A percentile compares a stretch with the other conserved stretches of the same genome.
Evolutionary conservation across 2,888 invertebrate genomes (phyloP).

Genomic region (Drosophila basisetae): DNA sequence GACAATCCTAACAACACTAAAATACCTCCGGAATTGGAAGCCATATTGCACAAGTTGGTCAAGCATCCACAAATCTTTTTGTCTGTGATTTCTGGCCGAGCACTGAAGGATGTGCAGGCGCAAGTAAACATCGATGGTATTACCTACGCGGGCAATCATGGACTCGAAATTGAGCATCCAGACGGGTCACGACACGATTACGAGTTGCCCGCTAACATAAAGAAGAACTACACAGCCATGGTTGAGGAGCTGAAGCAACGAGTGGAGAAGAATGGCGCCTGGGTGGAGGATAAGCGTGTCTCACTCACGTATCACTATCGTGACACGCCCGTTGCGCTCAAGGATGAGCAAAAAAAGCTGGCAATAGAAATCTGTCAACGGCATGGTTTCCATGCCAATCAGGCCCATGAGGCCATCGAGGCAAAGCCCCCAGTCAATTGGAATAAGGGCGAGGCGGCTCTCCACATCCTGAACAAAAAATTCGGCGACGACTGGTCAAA

Average conservation of each 20-base stretch:
- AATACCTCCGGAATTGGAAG: slow-evolving; percentile 89
- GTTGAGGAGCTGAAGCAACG: slow-evolving; percentile 88
- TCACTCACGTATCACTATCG: slow-evolving; percentile 90
- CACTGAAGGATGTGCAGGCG: slow-evolving; percentile 89
- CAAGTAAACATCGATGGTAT: slow-evolving; percentile 87
- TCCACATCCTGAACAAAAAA: slow-evolving; percentile 90
- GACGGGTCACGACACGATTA: slow-evolving; percentile 91
- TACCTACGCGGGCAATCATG: slow-evolving; percentile 91
- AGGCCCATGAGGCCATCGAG: slow-evolving; percentile 90
- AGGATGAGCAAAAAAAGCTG: slow-evolving; percentile 86
- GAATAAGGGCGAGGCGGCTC: slow-evolving; percentile 88
- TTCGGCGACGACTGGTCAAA: slow-evolving; percentile 91
- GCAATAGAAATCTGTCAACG: slow-evolving; percentile 88
- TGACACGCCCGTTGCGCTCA: slow-evolving; percentile 87
- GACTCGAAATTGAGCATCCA: slow-evolving; percentile 90
- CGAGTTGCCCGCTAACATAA: slow-evolving; percentile 89
- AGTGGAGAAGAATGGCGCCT: slow-evolving; percentile 88
- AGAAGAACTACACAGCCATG: slow-evolving; percentile 88
- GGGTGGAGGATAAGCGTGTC: slow-evolving; percentile 91
- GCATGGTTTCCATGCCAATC: slow-evolving; percentile 88
- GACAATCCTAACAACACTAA: slow-evolving; percentile 90
- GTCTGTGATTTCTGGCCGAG: slow-evolving; percentile 90
- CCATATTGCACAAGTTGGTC: slow-evolving; percentile 88
- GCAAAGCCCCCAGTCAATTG: slow-evolving; percentile 90
- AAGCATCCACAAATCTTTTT: slow-evolving; percentile 90